Conservation (phyloP, 2,113 vertebrate genomes). For the Notarius lentiginosus region DNA sequence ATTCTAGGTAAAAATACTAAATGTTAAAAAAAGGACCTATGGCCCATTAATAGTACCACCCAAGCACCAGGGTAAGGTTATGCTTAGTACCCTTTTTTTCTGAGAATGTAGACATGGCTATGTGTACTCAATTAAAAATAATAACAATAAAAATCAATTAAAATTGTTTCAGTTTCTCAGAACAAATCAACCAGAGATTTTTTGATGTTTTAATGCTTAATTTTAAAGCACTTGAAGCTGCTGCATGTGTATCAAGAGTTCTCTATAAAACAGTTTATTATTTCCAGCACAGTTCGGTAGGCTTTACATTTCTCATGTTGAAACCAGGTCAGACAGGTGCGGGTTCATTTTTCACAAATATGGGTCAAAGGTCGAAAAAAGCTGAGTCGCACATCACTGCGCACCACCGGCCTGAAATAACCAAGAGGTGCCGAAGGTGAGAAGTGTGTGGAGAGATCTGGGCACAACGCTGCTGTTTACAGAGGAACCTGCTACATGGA, state of each 20-base stretch:
- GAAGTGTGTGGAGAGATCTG: conserved; percentile 40
- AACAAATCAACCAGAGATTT: too few relatives aligned
- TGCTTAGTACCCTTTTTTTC: background rate
- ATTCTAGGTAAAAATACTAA: background rate
- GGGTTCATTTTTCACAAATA: conserved; percentile 12
- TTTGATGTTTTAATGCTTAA: background rate
- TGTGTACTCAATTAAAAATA: background rate
- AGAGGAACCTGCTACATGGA: conserved; percentile 43
- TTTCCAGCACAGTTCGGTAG: conserved; percentile 7
- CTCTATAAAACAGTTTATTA: conserved; percentile 6
- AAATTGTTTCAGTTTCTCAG: background rate
- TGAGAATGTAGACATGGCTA: background rate
- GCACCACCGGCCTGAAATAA: background rate
- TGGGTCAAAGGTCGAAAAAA: conserved; percentile 22
- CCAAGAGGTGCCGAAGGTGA: conserved; percentile 23
- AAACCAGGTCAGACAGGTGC: conserved; percentile 33
- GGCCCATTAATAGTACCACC: background rate
- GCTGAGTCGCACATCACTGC: background rate
- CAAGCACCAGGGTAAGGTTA: background rate
- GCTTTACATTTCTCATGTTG: conserved; percentile 30
- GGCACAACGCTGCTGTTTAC: conserved; percentile 36
- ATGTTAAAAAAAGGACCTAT: background rate
- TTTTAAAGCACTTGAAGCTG: background rate
- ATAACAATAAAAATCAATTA: background rate
- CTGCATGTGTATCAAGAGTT: background rate